Evolutionary conservation across 2,888 invertebrate species (phyloP), one percentile per base, ranked within the genome.

Genomic region (Rhingia rostrata): DNA sequence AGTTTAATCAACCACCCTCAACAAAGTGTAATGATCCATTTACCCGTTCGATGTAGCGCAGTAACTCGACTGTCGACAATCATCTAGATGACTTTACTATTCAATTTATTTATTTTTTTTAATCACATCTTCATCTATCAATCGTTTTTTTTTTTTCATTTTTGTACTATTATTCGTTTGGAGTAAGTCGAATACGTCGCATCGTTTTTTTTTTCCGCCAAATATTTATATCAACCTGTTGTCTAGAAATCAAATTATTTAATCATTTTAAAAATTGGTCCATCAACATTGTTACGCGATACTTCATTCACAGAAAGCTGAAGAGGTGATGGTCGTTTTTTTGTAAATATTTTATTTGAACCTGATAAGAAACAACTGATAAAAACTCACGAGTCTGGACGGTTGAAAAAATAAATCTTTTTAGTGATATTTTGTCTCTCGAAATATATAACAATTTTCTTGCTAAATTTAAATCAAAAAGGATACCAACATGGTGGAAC

Each of bases 111-210:
- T 51, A 33, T 53, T 30, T 30, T 53, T 53, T 53, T n/a, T 33
- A 53, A 33, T 53, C 53, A 53, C 32, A 33, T 14, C 47, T 47
- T 47, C 47, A 22, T 33, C 53, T 49, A 49, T 49, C 49, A 49
- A 49, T 49, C 30, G 49, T 22, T 49, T 49, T 49, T 49, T 22
- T 22, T 2, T 22, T 22, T 22, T n/a, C n/a, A 49, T 49, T 49
- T 9, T 10, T 30, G 49, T 49, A 22, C 22, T 22, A 22, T 22
- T 22, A 49, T 49, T 49, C 49, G 49, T 22, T 49, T 49, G 5
- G 22, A 49, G 49, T 30, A 22, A 30, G 49, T 49, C 49, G 10
- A 5, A 49, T 30, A 30, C 49, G 30, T 10, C 49, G 49, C 10
- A 30, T 49, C 49, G 49, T 49, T 49, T 22, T 22, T 49, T 22